Conservation (phyloP, 2,113 vertebrate species). For the Athene cunicularia region DNA sequence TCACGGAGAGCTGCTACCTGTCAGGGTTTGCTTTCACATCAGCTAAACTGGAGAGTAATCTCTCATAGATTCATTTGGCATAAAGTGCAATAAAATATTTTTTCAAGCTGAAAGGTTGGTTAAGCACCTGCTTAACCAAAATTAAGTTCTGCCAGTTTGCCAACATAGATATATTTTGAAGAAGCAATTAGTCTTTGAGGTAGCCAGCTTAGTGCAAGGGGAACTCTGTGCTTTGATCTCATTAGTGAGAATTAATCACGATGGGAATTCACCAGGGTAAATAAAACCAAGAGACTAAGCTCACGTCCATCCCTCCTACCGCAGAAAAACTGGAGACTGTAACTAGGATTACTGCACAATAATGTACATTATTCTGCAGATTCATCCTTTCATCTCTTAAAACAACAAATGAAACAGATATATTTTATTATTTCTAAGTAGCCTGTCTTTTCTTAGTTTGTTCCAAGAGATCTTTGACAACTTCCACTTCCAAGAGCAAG, state of each 20-base stretch:
- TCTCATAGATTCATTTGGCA: background rate
- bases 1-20: background rate
- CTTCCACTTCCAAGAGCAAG: background rate
- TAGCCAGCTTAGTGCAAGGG: rapidly evolving
- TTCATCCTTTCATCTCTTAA: background rate
- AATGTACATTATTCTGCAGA: background rate
- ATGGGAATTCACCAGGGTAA: background rate
- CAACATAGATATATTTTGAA: background rate
- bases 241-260: background rate
- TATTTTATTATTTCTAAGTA: background rate
- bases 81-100: background rate
- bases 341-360: background rate
- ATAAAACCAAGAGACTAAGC: background rate
- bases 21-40: background rate
- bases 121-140: constrained; percentile 52
- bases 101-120: background rate
- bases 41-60: background rate
- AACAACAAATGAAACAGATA: too few relatives aligned
- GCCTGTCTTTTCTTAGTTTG: background rate
- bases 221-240: background rate
- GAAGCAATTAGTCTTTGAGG: background rate
- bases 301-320: background rate
- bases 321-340: background rate
- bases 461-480: background rate
- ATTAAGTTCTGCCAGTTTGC: background rate